These are phyloP conservation scores for Dryomyza anilis DNA, from an alignment of 2,888 invertebrate species.

Conservation along the genomic window DNA sequence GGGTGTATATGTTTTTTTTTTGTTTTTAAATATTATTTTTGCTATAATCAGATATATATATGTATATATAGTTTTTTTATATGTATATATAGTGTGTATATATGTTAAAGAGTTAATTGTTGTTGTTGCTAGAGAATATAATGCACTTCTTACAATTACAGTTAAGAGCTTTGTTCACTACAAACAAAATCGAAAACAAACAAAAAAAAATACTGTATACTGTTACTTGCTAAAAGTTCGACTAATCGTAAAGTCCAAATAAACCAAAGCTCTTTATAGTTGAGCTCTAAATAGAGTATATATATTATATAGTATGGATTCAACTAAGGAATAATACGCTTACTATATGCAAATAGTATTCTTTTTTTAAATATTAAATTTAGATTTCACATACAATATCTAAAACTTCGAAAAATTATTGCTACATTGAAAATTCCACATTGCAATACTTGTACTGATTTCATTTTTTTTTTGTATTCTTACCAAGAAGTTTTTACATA, in stretches of 20 bases:
- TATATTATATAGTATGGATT: no score
- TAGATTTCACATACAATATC: background rate
- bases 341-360: no score
- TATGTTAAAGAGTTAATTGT: conserved; percentile 1
- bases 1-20: background rate
- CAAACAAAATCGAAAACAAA: background rate
- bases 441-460: conserved; percentile 50
- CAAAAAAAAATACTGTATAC: no score
- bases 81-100: background rate
- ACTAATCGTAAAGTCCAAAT: no score
- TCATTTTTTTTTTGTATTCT: background rate
- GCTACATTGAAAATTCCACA: conserved; percentile 44
- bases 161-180: conserved; percentile 1
- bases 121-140: conserved; percentile 10
- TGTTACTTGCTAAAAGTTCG: no score
- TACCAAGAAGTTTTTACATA: background rate
- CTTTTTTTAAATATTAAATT: background rate
- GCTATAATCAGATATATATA: conserved; percentile 3
- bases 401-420: conserved; percentile 1
- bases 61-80: background rate
- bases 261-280: no score
- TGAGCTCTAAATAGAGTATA: no score
- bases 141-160: conserved; percentile 19
- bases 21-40: no score
- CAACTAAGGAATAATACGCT: no score